These are phyloP conservation scores for Ctenosaura bakeri DNA, from an alignment of 2,797 vertebrate genomes.

Conservation along the genomic window DNA sequence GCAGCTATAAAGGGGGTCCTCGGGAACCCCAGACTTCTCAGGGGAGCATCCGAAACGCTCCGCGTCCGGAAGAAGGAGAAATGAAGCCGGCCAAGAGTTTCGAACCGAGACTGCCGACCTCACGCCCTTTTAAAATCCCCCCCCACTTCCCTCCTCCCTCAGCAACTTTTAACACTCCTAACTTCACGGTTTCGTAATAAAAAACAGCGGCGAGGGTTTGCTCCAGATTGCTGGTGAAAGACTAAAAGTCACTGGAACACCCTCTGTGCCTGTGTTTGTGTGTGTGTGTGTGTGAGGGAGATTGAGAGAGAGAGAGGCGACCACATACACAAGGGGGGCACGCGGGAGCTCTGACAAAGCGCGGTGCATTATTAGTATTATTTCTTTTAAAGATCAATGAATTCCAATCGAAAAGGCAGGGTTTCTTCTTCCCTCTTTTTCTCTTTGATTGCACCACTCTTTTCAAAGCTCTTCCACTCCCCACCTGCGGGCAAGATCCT, in stretches of 20 bases:
- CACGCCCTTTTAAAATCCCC: not conserved
- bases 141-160: not conserved
- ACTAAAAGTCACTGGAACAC: not conserved
- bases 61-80: not conserved
- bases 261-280: not conserved
- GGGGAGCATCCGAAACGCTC: not conserved
- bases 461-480: not conserved
- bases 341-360: not conserved
- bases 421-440: not conserved
- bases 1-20: not conserved
- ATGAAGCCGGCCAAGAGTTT: not conserved
- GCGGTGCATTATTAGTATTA: not conserved
- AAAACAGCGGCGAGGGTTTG: slow-evolving; percentile 26
- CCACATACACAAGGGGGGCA: not conserved
- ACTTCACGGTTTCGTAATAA: slow-evolving; percentile 27
- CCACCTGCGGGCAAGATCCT: not conserved
- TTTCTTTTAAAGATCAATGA: not conserved
- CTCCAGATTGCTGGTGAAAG: slow-evolving; percentile 9
- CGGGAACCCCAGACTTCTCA: not conserved
- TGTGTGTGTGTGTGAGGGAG: not conserved
- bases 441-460: not conserved
- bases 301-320: too few relatives aligned
- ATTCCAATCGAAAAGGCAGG: not conserved
- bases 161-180: slow-evolving; percentile 36
- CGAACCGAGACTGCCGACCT: not conserved